Conservation (phyloP, 2,113 vertebrate genomes). For the Rissa tridactyla region DNA sequence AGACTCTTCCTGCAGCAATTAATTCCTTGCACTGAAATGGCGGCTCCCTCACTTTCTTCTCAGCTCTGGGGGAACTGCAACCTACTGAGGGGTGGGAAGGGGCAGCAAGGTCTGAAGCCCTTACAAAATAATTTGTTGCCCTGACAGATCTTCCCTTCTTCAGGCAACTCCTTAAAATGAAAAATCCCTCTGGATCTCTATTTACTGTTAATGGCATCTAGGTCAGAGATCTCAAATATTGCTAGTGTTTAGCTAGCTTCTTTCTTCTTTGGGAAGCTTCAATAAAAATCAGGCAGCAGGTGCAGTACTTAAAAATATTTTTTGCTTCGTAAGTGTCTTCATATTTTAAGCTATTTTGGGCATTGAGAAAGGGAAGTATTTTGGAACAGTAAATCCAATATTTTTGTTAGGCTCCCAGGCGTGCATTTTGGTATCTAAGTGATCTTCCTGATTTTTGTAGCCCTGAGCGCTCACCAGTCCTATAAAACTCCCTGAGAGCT, state of each 20-base stretch:
- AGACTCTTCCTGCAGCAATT: background rate
- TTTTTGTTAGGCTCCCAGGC: background rate
- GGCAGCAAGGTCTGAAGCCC: background rate
- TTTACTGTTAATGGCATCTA: background rate
- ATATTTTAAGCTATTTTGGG: constrained; percentile 22
- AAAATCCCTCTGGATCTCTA: background rate
- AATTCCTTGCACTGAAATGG: background rate
- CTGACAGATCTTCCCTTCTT: background rate
- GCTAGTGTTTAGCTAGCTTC: background rate
- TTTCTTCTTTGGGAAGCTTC: background rate
- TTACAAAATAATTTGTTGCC: background rate
- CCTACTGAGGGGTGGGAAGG: background rate
- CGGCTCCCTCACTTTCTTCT: background rate
- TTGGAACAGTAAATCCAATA: constrained; percentile 31
- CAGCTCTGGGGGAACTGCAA: background rate
- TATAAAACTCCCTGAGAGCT: background rate
- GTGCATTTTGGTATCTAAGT: background rate
- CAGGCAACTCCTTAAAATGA: background rate
- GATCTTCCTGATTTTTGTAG: background rate
- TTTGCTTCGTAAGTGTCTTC: background rate
- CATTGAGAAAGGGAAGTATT: constrained; percentile 41
- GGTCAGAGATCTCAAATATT: background rate
- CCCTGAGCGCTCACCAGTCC: background rate
- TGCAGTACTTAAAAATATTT: constrained; percentile 1
- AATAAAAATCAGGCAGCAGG: background rate